These are phyloP conservation scores for Todus mexicanus DNA, from an alignment of 2,797 vertebrate genomes.

Conservation along the genomic window DNA sequence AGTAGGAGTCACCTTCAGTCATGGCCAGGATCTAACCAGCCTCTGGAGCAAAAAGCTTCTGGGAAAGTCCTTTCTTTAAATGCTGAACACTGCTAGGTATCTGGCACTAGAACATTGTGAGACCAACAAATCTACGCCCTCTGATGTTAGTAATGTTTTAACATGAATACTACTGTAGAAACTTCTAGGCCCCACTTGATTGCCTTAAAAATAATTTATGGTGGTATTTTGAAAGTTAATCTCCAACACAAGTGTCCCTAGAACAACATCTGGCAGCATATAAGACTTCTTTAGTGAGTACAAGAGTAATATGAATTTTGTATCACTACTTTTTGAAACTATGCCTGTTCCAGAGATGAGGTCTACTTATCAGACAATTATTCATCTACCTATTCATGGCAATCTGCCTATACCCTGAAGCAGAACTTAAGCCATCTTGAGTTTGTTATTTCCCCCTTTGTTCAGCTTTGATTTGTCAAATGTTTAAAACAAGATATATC, in stretches of 20 bases:
- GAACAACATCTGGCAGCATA: background rate
- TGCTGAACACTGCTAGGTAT: background rate
- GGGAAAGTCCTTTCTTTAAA: background rate
- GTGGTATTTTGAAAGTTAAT: conserved; percentile 40
- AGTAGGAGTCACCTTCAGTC: background rate
- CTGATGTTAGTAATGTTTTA: conserved; percentile 55
- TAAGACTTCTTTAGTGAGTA: background rate
- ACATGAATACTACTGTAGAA: conserved; percentile 8
- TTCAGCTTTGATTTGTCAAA: background rate
- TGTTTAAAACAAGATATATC: background rate
- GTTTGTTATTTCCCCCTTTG: background rate
- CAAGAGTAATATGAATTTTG: background rate
- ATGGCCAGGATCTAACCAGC: background rate
- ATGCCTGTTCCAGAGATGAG: background rate
- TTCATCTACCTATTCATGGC: background rate
- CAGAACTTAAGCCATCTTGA: background rate
- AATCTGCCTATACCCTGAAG: background rate
- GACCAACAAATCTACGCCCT: conserved; percentile 43
- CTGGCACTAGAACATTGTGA: background rate
- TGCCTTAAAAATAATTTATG: conserved; percentile 35
- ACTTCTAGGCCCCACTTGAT: conserved; percentile 2
- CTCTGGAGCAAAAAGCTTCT: background rate
- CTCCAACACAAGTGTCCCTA: background rate
- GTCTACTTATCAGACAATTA: background rate
- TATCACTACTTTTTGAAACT: background rate